Evolutionary conservation across 2,113 vertebrate genomes (phyloP), one percentile per base, ranked within the genome.

Genomic region (Nesoenas mayeri): DNA sequence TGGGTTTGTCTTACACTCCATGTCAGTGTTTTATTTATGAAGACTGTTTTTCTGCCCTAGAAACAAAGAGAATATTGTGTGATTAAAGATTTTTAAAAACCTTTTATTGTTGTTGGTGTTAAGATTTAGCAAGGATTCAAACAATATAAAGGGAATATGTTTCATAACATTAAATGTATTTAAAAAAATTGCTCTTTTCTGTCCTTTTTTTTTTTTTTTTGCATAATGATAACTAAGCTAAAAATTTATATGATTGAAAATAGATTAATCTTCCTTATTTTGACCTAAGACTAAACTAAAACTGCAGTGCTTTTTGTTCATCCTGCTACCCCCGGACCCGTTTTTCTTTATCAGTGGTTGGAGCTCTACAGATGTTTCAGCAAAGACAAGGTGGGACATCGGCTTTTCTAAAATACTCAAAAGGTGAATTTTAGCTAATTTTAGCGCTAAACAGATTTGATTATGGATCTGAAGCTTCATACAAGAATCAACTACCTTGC

Each of bases 1-100:
- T 97, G 78, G 80, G 86, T 96, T 95, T 86, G 69, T 96, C 90
- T 84, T 87, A 40, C 20, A 87, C 75, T 93, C 79, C 58, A 65
- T 72, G 88, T 93, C 95, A 96, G 83, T 97, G 96, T 97, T 96
- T 94, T 96, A 95, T 97, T 97, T 97, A 94, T 96, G 83, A 95
- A 89, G 38, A 86, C 36, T 83, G n/a, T 91, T 92, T 83, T 93
- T 93, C 95, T 91, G 83, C 57, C 66, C 61, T 93, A 75, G 53
- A 89, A 90, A 21, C 18, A 78, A 80, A 74, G 48, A 72, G 10
- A 88, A 79, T 67, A 88, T 3, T n/a, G 34, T 79, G 26, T 75
- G 38, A 64, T 44, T 75, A 88, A 88, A 75, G 8, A 79, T 69
- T 88, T 93, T 85, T 18, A 60, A 88, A 94, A 83, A 11, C 40